Base-by-base conservation (phyloP, 1,140 invertebrate species). In the Zaprionus capensis region DNA sequence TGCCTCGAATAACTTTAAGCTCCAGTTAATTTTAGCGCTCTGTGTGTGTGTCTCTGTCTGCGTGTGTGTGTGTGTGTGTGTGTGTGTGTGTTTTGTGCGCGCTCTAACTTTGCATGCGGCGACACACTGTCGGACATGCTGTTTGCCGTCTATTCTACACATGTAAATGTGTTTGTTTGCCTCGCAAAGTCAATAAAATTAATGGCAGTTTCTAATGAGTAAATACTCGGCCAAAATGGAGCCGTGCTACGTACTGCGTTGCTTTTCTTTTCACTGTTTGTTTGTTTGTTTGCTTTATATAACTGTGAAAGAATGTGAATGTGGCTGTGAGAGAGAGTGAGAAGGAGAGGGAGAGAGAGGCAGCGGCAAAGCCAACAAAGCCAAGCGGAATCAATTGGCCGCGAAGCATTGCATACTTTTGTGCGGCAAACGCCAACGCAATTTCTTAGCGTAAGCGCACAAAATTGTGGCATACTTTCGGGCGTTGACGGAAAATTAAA, bases 151-250 rank as follows among this genome's bases (percentile, higher is more conserved):
- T 34, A 34, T 34, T 34, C 31, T 34, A 4, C n/a, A n/a, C n/a
- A n/a, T 46, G n/a, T 17, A 17, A n/a, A 41, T 51, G 20, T 51
- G 46, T 51, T 51, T 51, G 46, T 51, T 51, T 51, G 46, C 46
- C 46, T 15, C 12, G 65, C 28, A 65, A 59, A 70, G 76, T 70
- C 76, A 78, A 78, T 78, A 78, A 75, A 75, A 58, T 82, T 79
- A 81, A 69, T 70, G 41, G 6, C 56, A 49, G 56, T 71, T 65
- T 73, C 59, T 51, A 70, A 75, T 71, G 67, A 74, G 59, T 49
- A 56, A 73, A 62, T 67, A 73, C 20, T 53, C 31, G 31, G 31
- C 31, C 31, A 34, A 34, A 34, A 34, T 34, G 31, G 31, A 34
- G 31, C 31, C 31, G 31, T 67, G 67, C 20, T 53, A 36, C 28